Conservation (phyloP, 2,113 vertebrate species). For the Laterallus jamaicensis region DNA sequence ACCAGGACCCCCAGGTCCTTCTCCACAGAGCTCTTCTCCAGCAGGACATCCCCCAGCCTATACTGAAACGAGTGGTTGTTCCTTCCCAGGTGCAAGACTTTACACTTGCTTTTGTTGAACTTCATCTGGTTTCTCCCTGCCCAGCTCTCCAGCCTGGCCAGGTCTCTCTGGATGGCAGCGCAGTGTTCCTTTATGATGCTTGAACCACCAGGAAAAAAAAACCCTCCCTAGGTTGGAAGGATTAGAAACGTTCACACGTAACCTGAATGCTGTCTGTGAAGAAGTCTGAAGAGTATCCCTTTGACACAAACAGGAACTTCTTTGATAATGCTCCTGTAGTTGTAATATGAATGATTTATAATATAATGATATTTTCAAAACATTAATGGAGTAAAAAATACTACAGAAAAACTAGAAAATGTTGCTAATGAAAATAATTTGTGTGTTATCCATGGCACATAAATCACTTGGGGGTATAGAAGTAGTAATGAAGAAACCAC, state of each 20-base stretch:
- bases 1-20: no score
- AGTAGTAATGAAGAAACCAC: neutral
- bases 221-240: neutral
- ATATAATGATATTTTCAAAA: neutral
- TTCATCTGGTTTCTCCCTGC: no score
- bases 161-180: no score
- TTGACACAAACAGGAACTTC: neutral
- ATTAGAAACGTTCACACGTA: fast-evolving
- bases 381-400: neutral
- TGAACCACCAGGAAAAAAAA: neutral
- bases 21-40: no score
- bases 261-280: neutral
- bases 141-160: no score
- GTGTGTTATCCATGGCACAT: neutral
- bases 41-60: no score
- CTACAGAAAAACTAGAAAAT: neutral
- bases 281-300: neutral
- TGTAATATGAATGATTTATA: neutral
- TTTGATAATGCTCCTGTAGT: neutral
- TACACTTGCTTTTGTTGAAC: no score
- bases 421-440: neutral
- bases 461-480: neutral
- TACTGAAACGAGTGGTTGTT: no score
- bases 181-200: neutral
- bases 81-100: no score